Percentiles rank a stretch among this genome's conserved stretches.
phyloP scores from a whole-genome alignment of 2,888 invertebrate genomes.

The Eulithis testata region DNA sequence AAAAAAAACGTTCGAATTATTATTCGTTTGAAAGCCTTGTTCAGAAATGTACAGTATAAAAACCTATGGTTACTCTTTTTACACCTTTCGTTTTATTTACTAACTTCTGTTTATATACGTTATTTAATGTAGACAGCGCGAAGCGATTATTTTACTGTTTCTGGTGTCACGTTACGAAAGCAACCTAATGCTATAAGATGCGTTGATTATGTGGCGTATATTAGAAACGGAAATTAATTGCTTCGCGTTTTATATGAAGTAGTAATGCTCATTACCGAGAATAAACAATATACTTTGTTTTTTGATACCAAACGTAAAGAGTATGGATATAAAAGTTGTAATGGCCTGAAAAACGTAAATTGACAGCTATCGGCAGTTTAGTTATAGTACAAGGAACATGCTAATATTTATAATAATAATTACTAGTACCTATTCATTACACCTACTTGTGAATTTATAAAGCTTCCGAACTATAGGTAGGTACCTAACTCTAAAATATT shows the following conservation, averaged over 20 bases:
- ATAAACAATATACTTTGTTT: not conserved
- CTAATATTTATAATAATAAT: slow-evolving; percentile 29
- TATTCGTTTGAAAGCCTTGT: slow-evolving; percentile 25
- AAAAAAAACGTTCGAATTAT: slow-evolving; percentile 4
- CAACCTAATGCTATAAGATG: too few species aligned
- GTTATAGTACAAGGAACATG: slow-evolving; percentile 31
- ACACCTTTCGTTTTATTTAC: slow-evolving; percentile 3
- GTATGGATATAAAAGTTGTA: slow-evolving; percentile 14
- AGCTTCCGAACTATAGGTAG: slow-evolving; percentile 17
- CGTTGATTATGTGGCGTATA: too few species aligned
- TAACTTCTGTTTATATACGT: too few species aligned
- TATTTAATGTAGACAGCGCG: too few species aligned
- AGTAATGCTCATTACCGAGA: slow-evolving; percentile 2
- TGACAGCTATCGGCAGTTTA: slow-evolving; percentile 30
- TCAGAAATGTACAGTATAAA: slow-evolving; percentile 27
- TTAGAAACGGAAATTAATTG: too few species aligned
- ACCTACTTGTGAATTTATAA: slow-evolving; percentile 24
- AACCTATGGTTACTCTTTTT: slow-evolving; percentile 21
- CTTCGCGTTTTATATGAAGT: too few species aligned
- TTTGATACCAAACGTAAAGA: not conserved
- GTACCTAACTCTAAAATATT: slow-evolving; percentile 24
- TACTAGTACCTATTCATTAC: slow-evolving; percentile 22
- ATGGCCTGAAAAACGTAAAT: slow-evolving; percentile 30
- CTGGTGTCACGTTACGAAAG: too few species aligned
- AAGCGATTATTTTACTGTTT: too few species aligned